Evolutionary conservation across 2,888 invertebrate species (phyloP).

Genomic region (Drosophila nr. fundita): DNA sequence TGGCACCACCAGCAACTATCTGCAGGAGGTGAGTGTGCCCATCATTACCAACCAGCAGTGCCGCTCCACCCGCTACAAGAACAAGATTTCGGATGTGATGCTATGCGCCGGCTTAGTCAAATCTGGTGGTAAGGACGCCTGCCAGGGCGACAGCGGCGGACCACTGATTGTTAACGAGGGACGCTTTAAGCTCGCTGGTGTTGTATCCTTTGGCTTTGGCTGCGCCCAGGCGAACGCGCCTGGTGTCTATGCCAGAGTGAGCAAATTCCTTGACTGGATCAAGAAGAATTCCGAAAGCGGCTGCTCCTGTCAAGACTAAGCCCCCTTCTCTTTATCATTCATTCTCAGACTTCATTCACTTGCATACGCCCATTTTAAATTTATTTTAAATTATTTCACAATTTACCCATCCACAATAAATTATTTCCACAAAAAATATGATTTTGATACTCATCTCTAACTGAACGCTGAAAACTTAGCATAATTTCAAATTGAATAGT

Average conservation of each 20-base stretch:
- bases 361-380: conserved; percentile 41
- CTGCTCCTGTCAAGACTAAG: conserved; percentile 78
- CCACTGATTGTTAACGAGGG: conserved; percentile 81
- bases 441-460: background rate
- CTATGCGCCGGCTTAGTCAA: conserved; percentile 83
- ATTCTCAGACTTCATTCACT: background rate
- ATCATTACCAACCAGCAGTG: conserved; percentile 82
- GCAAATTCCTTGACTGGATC: conserved; percentile 82
- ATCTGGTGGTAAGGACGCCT: conserved; percentile 83
- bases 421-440: conserved; percentile 9
- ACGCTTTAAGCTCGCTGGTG: conserved; percentile 80
- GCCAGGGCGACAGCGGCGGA: conserved; percentile 84
- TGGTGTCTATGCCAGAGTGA: conserved; percentile 83
- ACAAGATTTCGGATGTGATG: conserved; percentile 83
- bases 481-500: background rate
- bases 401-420: conserved; percentile 58
- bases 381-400: conserved; percentile 72
- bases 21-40: conserved; percentile 83
- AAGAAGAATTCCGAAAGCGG: conserved; percentile 75
- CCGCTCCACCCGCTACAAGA: conserved; percentile 79
- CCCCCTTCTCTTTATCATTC: background rate
- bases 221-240: conserved; percentile 83
- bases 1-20: conserved; percentile 79
- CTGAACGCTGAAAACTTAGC: background rate
- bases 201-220: conserved; percentile 83